Base-by-base conservation (phyloP, 2,113 vertebrate genomes). In the Tor tambroides region DNA sequence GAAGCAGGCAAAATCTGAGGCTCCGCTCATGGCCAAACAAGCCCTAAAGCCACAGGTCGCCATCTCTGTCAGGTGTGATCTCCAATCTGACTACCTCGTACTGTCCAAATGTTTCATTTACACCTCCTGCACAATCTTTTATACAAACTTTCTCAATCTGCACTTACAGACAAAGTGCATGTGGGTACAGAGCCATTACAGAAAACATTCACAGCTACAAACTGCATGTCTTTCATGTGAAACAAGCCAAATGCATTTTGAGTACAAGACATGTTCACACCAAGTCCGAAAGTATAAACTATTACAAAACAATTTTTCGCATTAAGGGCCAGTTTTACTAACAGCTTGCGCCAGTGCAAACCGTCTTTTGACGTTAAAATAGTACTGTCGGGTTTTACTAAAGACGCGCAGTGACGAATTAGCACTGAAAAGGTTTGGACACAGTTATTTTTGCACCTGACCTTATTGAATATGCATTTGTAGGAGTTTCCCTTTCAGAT, bases 11-110 rank as follows among this genome's bases (percentile, higher is more conserved):
- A 93, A 93, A 30, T 89, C 92, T 32, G 95, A 95, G 88, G 21
- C 86, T 43, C 94, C 93, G 81, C 63, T 88, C 46, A 93, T 94
- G 89, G 91, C 95, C 63, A 97, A 97, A 93, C 90, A 94, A 88
- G 94, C 95, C 43, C 96, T 97, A 88, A 95, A 97, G 90, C 97
- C 97, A 65, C 97, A 96, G 84, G 90, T 96, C 81, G 93, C 96
- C 81, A 92, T 94, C 87, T 91, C 95, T 91, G 93, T 93, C 95
- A 85, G 87, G 90, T 91, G 71, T 5, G 67, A 17, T 65, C 26
- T 43, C 35, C 28, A 51, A n/a, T 14, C 81, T 32, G 11, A 54
- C n/a, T 17, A 12, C 6, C 28, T 71, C 19, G 15, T 54, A 21
- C 10, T 54, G 0, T 17, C 65, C 26, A 28, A 81, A 81, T n/a